Evolutionary conservation across 2,888 invertebrate genomes (phyloP).

Genomic region (Drosophila nigritarsus): DNA sequence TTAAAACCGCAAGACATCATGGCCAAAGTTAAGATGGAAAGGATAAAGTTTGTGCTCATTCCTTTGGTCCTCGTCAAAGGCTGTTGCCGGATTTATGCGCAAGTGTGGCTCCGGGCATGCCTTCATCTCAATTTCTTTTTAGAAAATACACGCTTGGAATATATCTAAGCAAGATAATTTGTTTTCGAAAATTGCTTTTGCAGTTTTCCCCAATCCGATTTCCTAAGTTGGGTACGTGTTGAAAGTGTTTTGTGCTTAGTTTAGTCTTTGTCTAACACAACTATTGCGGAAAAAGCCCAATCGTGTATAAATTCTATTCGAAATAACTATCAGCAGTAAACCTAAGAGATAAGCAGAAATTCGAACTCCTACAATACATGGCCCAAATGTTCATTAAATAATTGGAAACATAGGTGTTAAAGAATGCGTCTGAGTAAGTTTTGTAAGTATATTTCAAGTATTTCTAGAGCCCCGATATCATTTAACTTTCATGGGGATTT

Average conservation of each 20-base stretch:
- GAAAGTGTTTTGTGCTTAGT: neutral
- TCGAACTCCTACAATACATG: neutral
- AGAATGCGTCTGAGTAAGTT: neutral
- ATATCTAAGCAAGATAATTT: conserved; percentile 42
- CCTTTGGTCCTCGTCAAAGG: conserved; percentile 21
- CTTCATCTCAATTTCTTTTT: conserved; percentile 15
- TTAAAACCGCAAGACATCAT: conserved; percentile 50
- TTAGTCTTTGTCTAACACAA: neutral
- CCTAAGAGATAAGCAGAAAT: neutral
- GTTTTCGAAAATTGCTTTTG: conserved; percentile 42
- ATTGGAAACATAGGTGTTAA: neutral
- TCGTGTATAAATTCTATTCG: neutral
- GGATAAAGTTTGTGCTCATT: conserved; percentile 46
- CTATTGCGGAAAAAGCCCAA: neutral
- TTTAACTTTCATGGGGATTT: neutral
- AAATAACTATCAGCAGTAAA: neutral
- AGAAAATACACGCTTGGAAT: conserved; percentile 23
- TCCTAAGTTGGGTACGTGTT: conserved; percentile 13
- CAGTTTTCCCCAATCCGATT: conserved; percentile 23
- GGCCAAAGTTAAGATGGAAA: conserved; percentile 51
- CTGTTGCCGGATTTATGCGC: conserved; percentile 36
- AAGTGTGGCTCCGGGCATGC: conserved; percentile 25
- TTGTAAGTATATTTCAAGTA: neutral
- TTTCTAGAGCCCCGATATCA: neutral
- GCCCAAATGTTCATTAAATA: neutral